Conservation (phyloP, 2,113 vertebrate genomes). For the Sigmodon hispidus region DNA sequence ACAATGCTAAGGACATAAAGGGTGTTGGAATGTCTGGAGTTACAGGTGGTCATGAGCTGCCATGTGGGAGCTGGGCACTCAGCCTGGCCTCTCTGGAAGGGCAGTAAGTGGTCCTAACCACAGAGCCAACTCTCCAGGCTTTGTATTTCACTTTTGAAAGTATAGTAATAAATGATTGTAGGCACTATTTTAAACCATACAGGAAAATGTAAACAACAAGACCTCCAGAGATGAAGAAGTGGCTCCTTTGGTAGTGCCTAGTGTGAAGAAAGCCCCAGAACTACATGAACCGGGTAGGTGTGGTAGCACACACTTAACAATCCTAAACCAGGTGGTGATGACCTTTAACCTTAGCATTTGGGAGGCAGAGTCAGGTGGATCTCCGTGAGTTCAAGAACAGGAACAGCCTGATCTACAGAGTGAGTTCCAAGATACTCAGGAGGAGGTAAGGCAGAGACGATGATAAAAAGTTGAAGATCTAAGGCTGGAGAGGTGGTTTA, state of each 20-base stretch:
- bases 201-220: constrained; percentile 21
- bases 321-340: neutral
- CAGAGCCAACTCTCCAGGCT: neutral
- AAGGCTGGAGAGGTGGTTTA: too few relatives aligned
- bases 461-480: neutral
- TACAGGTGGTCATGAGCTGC: neutral
- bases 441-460: neutral
- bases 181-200: neutral
- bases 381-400: neutral
- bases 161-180: neutral
- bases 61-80: neutral
- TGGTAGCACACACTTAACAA: neutral
- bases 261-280: neutral
- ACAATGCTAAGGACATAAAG: neutral
- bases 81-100: neutral
- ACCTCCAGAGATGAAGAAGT: neutral
- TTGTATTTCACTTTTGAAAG: neutral
- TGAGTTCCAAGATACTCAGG: neutral
- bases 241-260: too few relatives aligned
- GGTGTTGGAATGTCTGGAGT: neutral
- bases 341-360: neutral
- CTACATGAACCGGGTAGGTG: neutral
- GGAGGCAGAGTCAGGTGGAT: neutral
- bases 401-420: neutral
- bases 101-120: neutral